These are phyloP conservation scores for Druceiella hillmani DNA, from an alignment of 2,888 invertebrate species.

Conservation along the genomic window DNA sequence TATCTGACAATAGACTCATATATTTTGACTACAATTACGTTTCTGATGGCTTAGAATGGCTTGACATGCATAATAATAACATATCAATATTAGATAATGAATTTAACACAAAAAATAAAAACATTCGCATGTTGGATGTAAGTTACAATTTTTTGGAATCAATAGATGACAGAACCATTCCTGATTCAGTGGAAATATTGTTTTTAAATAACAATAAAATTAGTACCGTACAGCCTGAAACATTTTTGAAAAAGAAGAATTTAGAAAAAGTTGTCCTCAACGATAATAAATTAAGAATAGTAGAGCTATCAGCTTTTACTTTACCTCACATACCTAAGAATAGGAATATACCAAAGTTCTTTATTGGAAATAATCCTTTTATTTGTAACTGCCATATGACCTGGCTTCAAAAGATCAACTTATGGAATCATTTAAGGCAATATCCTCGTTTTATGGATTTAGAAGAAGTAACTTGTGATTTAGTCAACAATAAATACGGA, in stretches of 20 bases:
- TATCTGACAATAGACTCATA: conserved; percentile 70
- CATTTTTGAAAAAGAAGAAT: conserved; percentile 64
- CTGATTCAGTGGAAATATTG: conserved; percentile 67
- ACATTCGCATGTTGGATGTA: conserved; percentile 70
- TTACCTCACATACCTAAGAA: conserved; percentile 60
- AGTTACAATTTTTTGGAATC: conserved; percentile 68
- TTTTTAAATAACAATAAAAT: conserved; percentile 75
- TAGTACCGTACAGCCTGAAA: conserved; percentile 62
- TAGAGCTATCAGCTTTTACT: conserved; percentile 68
- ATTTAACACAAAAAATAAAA: conserved; percentile 57
- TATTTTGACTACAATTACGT: conserved; percentile 78
- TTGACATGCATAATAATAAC: conserved; percentile 75
- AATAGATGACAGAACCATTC: conserved; percentile 63
- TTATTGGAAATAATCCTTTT: conserved; percentile 77
- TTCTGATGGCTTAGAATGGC: conserved; percentile 68
- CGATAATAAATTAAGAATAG: conserved; percentile 66
- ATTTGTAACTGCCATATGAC: conserved; percentile 84
- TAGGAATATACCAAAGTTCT: conserved; percentile 68
- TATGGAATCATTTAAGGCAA: conserved; percentile 64
- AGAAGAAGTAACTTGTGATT: conserved; percentile 67
- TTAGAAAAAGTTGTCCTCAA: conserved; percentile 72
- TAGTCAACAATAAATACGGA: conserved; percentile 61
- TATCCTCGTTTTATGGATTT: conserved; percentile 75
- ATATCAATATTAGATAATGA: conserved; percentile 70
- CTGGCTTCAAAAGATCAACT: conserved; percentile 76